Base-by-base conservation (phyloP, 2,888 invertebrate genomes). In the Drosophila parthenogenetica region DNA sequence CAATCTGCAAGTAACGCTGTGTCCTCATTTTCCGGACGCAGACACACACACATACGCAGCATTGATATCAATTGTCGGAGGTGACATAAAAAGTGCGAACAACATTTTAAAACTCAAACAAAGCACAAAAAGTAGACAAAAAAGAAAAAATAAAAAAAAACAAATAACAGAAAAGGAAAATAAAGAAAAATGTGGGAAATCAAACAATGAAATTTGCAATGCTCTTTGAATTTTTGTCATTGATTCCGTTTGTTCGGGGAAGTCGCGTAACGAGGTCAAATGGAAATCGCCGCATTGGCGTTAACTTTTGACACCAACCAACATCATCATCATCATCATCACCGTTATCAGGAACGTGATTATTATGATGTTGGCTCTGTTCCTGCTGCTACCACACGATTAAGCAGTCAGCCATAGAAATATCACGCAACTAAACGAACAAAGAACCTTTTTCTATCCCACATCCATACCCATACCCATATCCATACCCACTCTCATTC, bases 271-370 rank as follows among this genome's bases (percentile, higher is more conserved):
- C 85, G 83, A 87, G 83, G 87, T 83, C 87, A 83, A 83, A 83
- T 83, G 83, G 83, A 83, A 83, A 83, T 83, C 83, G 83, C 87
- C 87, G 85, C 72, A 85, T 87, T 81, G 77, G 83, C 83, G 85
- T 84, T 83, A 83, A 87, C 83, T 83, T 87, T 87, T 87, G 85
- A 83, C 87, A 81, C 29, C 29, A 29, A 29, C 8, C 76, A 76
- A 70, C 14, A 39, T 22, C 1, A 32, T 35, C 39, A 1, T 40
- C 39, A 16, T 25, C 19, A 16, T 14, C 16, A 39, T 35, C 0
- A 32, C 25, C 39, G 1, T 40, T 39, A 16, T 25, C 19, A 29
- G 14, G 10, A 32, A 29, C 32, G 29, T 29, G 29, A 29, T 29
- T 8, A 29, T 29, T 29, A 11, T 48, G 14, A 14, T 46, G 17